Percentiles rank a stretch among this genome's conserved stretches.
These are phyloP conservation scores for Scleropages formosus DNA, from an alignment of 2,797 vertebrate genomes.

Conservation along the genomic window DNA sequence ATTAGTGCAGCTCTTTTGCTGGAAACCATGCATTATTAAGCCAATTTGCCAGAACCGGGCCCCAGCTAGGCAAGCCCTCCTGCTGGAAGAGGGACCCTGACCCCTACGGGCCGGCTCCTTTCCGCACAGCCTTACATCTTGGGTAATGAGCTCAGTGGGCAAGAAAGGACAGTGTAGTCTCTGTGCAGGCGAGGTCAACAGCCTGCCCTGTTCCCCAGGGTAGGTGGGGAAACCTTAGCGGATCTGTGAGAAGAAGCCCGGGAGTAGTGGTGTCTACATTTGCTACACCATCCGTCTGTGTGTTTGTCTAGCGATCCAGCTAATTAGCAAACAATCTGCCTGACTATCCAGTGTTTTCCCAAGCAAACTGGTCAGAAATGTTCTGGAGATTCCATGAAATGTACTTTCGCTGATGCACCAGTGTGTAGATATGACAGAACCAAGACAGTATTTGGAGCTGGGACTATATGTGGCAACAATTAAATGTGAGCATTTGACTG, in stretches of 20 bases:
- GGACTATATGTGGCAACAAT: too few relatives aligned
- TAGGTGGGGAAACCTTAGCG: not conserved
- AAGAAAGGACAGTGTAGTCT: slow-evolving; percentile 22
- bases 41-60: slow-evolving; percentile 17
- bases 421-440: too few relatives aligned
- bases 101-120: not conserved
- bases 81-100: slow-evolving; percentile 26
- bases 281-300: not conserved
- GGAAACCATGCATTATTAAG: slow-evolving; percentile 21
- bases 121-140: slow-evolving; percentile 14
- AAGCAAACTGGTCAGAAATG: not conserved
- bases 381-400: too few relatives aligned
- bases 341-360: not conserved
- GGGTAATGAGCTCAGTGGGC: slow-evolving; percentile 15
- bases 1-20: slow-evolving; percentile 4
- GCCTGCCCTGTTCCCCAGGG: not conserved
- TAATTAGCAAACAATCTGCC: not conserved
- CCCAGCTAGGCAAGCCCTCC: not conserved
- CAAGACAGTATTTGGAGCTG: too few relatives aligned
- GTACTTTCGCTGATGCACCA: too few relatives aligned
- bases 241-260: slow-evolving; percentile 6
- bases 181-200: slow-evolving; percentile 1
- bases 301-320: slow-evolving; percentile 10
- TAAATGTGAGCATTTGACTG: too few relatives aligned
- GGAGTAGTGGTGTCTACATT: not conserved